Percentiles rank a stretch among this genome's conserved stretches.
Conservation (phyloP, 2,113 vertebrate genomes). For the Cyanoderma ruficeps region DNA sequence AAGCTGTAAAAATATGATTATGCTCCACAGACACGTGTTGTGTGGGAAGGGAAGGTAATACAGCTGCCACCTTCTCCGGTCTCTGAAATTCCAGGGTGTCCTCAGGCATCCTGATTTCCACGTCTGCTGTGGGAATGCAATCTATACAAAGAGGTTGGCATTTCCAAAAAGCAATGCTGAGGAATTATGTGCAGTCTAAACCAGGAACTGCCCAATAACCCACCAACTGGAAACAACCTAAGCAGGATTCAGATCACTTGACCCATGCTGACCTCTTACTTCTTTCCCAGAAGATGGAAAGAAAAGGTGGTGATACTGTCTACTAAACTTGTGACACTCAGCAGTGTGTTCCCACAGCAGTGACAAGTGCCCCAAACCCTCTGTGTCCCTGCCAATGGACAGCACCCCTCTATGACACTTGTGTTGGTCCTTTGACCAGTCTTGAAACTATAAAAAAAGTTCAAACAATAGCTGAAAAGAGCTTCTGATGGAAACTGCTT, state of each 20-base stretch:
- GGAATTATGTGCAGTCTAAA: not conserved
- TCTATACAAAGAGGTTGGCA: not conserved
- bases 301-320: not conserved
- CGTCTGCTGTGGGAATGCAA: not conserved
- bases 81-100: not conserved
- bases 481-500: not conserved
- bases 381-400: not conserved
- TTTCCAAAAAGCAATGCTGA: not conserved
- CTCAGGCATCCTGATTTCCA: not conserved
- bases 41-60: not conserved
- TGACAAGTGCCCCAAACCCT: not conserved
- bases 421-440: not conserved
- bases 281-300: not conserved
- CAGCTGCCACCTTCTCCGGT: not conserved
- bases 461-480: not conserved
- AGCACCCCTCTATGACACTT: not conserved
- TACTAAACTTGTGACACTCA: not conserved
- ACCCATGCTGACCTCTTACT: not conserved
- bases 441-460: not conserved
- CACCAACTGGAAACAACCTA: not conserved
- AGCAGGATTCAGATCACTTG: not conserved
- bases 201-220: not conserved
- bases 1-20: not conserved
- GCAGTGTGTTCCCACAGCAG: not conserved
- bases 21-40: accelerated